phyloP scores from a whole-genome alignment of 2,797 vertebrate genomes.

The Sebastes ruberrimus region DNA sequence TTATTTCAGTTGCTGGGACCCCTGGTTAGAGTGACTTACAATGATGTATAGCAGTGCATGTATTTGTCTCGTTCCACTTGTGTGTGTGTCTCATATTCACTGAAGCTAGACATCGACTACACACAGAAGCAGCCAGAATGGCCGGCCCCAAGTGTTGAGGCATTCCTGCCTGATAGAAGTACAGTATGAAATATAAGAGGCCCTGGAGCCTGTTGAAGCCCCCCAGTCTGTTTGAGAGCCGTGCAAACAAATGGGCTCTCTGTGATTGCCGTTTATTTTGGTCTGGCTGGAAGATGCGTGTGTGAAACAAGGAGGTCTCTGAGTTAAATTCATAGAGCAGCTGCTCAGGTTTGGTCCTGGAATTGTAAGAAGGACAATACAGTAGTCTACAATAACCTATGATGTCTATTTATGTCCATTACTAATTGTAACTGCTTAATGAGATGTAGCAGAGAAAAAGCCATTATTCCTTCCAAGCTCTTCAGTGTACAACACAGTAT shows the following conservation, averaged over 20 bases:
- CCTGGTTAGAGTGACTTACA: neutral
- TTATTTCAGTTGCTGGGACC: neutral
- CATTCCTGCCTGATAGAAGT: constrained; percentile 14
- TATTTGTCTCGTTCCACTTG: constrained; percentile 1
- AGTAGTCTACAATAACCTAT: neutral
- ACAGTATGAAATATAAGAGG: constrained; percentile 38
- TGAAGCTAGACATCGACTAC: neutral
- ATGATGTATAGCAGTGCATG: neutral
- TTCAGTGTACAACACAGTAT: neutral
- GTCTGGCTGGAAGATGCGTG: constrained; percentile 14
- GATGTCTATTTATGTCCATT: neutral
- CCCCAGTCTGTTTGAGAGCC: constrained; percentile 20
- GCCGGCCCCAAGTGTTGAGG: neutral
- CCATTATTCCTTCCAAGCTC: neutral
- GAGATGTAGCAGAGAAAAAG: neutral
- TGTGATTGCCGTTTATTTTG: constrained; percentile 53
- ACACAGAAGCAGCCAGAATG: neutral
- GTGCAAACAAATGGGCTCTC: constrained; percentile 49
- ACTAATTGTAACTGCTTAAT: neutral
- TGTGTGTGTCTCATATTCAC: constrained; percentile 50
- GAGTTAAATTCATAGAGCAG: constrained; percentile 2
- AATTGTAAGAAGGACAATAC: neutral
- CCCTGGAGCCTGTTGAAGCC: constrained; percentile 7
- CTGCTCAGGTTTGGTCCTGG: neutral
- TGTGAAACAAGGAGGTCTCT: constrained; percentile 3